Base-by-base conservation (phyloP, 1,140 invertebrate species). In the Drosophila nikananu region DNA sequence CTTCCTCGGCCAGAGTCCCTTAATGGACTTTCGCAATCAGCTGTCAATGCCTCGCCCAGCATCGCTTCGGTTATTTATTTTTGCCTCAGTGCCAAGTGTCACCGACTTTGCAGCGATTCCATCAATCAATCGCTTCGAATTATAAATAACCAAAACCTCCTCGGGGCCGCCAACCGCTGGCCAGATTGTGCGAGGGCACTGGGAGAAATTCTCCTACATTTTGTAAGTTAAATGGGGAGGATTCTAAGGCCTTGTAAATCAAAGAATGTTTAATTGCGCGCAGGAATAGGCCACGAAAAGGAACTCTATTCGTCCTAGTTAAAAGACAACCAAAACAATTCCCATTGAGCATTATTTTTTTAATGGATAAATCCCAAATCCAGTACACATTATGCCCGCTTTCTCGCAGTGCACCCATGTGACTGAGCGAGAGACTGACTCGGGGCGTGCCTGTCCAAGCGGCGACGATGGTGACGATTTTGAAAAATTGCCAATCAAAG, bases 1-100 rank as follows among this genome's bases (percentile, higher is more conserved):
- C 25, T 58, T 42, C 37, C 35, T 49, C 49, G 76, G 44, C 67
- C 80, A 32, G 61, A 51, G 39, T 51, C 37, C 48, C 78, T 89
- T 89, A 89, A 89, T 89, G 84, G 84, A 89, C 86, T 89, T 89
- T 89, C 74, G 84, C 84, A 89, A 90, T 89, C 84, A 89, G 86
- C 84, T 89, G 84, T 89, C 84, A 89, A 81, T 89, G 86, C 67
- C 77, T 89, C 67, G 77, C 73, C 75, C 81, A 73, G 86, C 54
- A 52, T 74, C 71, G 70, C 46, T 42, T 42, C 71, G 71, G 81
- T 87, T 90, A 89, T 89, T 89, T 89, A 89, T 89, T 90, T 89
- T 89, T 89, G 84, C 84, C 81, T 66, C 86, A 79, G 74, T 90
- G 81, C 84, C 86, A 89, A 89, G 81, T 89, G 84, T 89, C 84